Evolutionary conservation across 2,113 vertebrate genomes (phyloP), one percentile per base, ranked within the genome.

Genomic region (Bungarus multicinctus): DNA sequence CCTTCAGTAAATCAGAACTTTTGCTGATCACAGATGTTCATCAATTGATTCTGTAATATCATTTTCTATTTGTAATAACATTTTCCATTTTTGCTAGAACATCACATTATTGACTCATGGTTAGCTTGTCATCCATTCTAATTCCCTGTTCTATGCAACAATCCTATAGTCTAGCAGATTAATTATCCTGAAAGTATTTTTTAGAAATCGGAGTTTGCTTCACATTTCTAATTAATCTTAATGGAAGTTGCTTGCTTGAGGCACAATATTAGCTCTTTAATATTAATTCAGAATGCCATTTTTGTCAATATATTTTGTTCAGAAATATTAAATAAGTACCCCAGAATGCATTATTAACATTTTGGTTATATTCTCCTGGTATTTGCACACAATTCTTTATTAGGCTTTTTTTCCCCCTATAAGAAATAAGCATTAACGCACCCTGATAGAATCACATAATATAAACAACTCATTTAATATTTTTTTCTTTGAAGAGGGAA

Each of bases 271-370:
- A 93, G 30, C 27, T 94, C 89, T 25, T n/a, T 93, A 45, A 91
- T 74, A 55, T 64, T 96, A 91, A 88, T 95, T 95, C 53, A 94
- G 89, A 94, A 95, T 94, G 91, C 25, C 2, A 0, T 94, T 95
- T 85, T 89, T 93, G 43, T 64, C 53, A 60, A 30, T 60, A 74
- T 57, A 43, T 89, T 96, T 91, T 93, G 55, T n/a, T 54, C 93
- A 87, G 12, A 90, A 95, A 90, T 94, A 87, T 93, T 93, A 91
- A 88, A 50, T n/a, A 93, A 95, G 91, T 85, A 22, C 2, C 90
- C 90, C 91, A 22, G 16, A 11, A 39, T 92, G 60, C 92, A 90
- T 22, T 54, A 87, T 86, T 89, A 58, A 55, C 93, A 93, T 93
- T 95, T 95, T 95, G 89, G 89, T 94, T 87, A 54, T 87, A 85